phyloP scores from a whole-genome alignment of 1,140 invertebrate genomes.

The Neuroterus valhalla region DNA sequence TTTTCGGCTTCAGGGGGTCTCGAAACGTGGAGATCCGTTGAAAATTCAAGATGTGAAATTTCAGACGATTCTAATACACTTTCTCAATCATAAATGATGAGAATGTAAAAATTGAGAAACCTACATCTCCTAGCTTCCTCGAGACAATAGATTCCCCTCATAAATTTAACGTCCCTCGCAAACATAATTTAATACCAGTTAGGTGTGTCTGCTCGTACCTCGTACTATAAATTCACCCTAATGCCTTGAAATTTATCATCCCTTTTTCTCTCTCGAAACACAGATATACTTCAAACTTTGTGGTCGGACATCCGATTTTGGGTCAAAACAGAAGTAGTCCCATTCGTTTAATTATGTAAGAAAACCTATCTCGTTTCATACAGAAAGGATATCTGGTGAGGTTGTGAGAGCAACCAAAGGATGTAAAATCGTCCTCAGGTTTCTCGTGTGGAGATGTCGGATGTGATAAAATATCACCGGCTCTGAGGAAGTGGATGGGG shows the following conservation, averaged over 20 bases:
- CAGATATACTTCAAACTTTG: not conserved
- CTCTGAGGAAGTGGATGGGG: slow-evolving; percentile 7
- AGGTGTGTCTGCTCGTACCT: not conserved
- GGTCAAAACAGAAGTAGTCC: not conserved
- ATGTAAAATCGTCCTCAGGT: slow-evolving; percentile 27
- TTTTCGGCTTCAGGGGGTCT: no score
- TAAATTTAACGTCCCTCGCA: not conserved
- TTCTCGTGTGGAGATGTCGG: slow-evolving; percentile 28
- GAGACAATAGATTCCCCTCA: no score
- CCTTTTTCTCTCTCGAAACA: not conserved
- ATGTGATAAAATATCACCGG: slow-evolving; percentile 30
- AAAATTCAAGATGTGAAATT: no score
- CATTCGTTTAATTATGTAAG: slow-evolving; percentile 14
- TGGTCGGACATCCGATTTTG: not conserved
- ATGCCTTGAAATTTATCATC: not conserved
- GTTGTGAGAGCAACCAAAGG: slow-evolving; percentile 22
- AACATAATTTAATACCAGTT: not conserved
- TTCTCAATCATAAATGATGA: no score
- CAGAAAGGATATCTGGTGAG: slow-evolving; percentile 9
- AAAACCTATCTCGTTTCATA: slow-evolving; percentile 15
- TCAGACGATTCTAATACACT: no score
- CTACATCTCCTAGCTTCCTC: no score
- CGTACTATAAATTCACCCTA: not conserved
- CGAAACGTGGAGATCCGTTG: no score
- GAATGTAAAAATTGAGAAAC: no score